Percentiles rank a stretch among this genome's conserved stretches.
phyloP scores from a whole-genome alignment of 2,888 invertebrate species.

The Brenthis hecate region DNA sequence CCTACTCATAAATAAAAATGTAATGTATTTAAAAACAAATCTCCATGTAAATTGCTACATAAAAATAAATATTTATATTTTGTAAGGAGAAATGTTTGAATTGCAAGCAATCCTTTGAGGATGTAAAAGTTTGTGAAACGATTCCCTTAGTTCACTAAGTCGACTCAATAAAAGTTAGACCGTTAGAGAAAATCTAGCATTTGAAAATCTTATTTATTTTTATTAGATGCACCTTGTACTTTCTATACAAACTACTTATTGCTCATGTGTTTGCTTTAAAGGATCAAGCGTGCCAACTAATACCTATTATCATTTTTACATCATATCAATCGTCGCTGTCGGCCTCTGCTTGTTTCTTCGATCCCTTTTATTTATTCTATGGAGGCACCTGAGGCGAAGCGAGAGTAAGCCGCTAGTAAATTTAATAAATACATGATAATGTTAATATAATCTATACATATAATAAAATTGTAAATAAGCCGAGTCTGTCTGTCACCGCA shows the following conservation, averaged over 20 bases:
- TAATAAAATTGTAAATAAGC: too few species aligned
- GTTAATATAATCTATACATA: too few species aligned
- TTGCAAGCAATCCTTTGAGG: constrained; percentile 31
- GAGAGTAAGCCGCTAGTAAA: too few species aligned
- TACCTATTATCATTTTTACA: too few species aligned
- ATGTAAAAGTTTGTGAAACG: constrained; percentile 33
- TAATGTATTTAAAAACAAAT: neutral
- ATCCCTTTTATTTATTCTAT: too few species aligned
- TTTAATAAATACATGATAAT: too few species aligned
- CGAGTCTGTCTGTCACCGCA: too few species aligned
- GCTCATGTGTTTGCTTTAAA: neutral
- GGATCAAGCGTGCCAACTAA: too few species aligned
- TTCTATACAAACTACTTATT: neutral
- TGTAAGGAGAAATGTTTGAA: constrained; percentile 22
- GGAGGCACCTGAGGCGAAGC: too few species aligned
- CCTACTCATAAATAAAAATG: too few species aligned
- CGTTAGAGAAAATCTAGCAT: constrained; percentile 25
- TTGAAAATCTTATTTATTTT: constrained; percentile 24
- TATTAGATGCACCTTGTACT: neutral
- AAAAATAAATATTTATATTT: constrained; percentile 18
- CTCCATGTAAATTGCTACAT: neutral
- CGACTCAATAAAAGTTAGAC: constrained; percentile 35
- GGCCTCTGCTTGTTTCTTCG: too few species aligned
- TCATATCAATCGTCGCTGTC: too few species aligned
- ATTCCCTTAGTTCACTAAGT: constrained; percentile 31